Evolutionary conservation across 2,113 vertebrate species (phyloP).

Genomic region (Aspiorhynchus laticeps): DNA sequence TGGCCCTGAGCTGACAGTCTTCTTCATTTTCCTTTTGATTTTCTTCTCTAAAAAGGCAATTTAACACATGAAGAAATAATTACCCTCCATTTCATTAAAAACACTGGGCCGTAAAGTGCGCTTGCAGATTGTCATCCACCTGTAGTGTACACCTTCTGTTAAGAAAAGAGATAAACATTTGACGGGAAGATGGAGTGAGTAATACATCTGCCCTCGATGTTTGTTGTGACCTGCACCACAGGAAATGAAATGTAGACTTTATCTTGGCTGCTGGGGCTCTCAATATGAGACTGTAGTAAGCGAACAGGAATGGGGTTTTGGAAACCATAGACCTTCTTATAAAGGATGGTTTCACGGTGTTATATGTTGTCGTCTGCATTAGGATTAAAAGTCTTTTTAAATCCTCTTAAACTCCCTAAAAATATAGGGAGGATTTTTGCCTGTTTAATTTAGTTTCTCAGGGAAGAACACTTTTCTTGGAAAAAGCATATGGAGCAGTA

Average conservation of each 20-base stretch:
- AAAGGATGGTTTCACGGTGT: neutral
- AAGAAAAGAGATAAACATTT: conserved; percentile 11
- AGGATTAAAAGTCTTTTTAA: conserved; percentile 23
- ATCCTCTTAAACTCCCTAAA: conserved; percentile 20
- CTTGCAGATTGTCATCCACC: conserved; percentile 13
- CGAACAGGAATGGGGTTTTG: neutral
- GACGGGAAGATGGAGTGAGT: conserved; percentile 33
- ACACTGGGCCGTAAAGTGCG: neutral
- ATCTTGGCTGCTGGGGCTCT: conserved; percentile 38
- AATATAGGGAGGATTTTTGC: conserved; percentile 22
- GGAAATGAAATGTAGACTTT: conserved; percentile 56
- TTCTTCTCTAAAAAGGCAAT: conserved; percentile 26
- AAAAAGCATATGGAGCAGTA: neutral
- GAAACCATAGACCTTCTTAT: neutral
- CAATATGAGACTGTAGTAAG: conserved; percentile 32
- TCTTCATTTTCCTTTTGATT: conserved; percentile 14
- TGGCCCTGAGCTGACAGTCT: neutral
- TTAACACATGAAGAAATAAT: conserved; percentile 28
- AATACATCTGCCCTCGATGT: conserved; percentile 43
- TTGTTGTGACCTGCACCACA: conserved; percentile 38
- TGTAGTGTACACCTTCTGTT: conserved; percentile 29
- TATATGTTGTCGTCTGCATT: neutral
- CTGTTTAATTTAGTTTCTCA: conserved; percentile 2
- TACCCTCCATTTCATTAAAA: neutral
- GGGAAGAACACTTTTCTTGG: neutral